These are phyloP conservation scores for Cydia pomonella DNA, from an alignment of 1,140 invertebrate genomes.

Conservation along the genomic window DNA sequence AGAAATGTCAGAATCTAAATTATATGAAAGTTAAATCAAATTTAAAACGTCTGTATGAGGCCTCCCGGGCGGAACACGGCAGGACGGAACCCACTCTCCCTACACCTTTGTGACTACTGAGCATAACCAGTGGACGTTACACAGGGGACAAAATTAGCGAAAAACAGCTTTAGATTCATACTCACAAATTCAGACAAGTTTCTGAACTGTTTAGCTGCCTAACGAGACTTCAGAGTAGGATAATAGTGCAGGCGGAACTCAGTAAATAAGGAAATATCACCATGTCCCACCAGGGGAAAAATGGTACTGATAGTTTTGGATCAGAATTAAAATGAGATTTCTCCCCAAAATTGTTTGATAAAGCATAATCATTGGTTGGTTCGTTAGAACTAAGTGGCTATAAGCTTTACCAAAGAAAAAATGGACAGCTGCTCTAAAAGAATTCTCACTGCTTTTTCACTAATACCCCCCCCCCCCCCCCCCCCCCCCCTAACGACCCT, in stretches of 20 bases:
- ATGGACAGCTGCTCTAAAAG: background rate
- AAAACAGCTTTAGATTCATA: background rate
- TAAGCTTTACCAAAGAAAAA: background rate
- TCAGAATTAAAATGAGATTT: background rate
- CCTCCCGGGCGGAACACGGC: constrained; percentile 3
- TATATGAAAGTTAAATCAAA: constrained; percentile 6
- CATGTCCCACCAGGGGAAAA: background rate
- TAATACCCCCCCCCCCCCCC: background rate
- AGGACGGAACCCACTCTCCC: constrained; percentile 10
- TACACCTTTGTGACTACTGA: constrained; percentile 15
- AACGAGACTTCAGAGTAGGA: background rate
- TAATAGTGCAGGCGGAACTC: background rate
- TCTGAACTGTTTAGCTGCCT: background rate
- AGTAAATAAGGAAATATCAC: background rate
- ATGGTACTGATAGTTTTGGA: background rate
- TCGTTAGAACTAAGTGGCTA: background rate
- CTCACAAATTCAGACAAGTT: background rate
- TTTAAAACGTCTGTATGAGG: constrained; percentile 14
- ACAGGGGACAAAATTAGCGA: background rate
- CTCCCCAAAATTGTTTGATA: background rate
- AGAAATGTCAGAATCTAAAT: constrained; percentile 5
- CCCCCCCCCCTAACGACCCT: background rate
- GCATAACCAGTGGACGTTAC: background rate
- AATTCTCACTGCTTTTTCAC: background rate
- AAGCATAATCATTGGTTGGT: too few species aligned